phyloP scores from a whole-genome alignment of 1,140 invertebrate species.

The Leucophenga varia region DNA sequence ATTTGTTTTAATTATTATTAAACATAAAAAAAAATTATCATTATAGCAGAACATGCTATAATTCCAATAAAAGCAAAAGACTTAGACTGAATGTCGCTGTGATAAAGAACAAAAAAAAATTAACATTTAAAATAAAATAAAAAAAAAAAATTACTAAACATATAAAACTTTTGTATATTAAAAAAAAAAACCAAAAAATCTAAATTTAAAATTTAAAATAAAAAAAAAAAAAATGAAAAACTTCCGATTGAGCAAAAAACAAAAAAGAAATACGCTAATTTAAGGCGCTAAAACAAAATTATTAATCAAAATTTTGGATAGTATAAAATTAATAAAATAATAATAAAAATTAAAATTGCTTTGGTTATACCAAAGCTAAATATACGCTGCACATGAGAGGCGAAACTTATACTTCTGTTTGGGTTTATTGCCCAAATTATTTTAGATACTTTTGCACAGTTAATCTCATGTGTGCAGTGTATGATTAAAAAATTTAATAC shows the following conservation, averaged over 20 bases:
- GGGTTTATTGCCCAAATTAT: too few species aligned
- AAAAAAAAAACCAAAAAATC: constrained; percentile 3
- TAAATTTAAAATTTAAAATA: constrained; percentile 26
- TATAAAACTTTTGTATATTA: constrained; percentile 55
- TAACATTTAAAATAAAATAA: constrained; percentile 9
- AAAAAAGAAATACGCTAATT: constrained; percentile 29
- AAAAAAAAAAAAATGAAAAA: constrained; percentile 41
- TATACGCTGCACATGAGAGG: too few species aligned
- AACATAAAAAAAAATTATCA: constrained; percentile 5
- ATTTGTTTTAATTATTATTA: constrained; percentile 44
- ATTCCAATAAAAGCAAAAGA: constrained; percentile 56
- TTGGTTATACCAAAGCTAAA: too few species aligned
- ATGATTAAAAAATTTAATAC: too few species aligned
- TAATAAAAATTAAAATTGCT: too few species aligned
- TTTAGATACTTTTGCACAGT: too few species aligned
- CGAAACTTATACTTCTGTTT: too few species aligned
- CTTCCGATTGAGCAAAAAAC: constrained; percentile 30
- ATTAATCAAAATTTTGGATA: constrained; percentile 29
- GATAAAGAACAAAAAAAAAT: constrained; percentile 45
- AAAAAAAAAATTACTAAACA: constrained; percentile 17
- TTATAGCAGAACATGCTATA: constrained; percentile 52
- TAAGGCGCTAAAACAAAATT: constrained; percentile 43
- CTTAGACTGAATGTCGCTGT: constrained; percentile 57
- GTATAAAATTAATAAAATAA: constrained; percentile 8
- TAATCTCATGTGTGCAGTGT: too few species aligned